These are phyloP conservation scores for Andinoacara biseriatus DNA, from an alignment of 2,113 vertebrate species.

Conservation along the genomic window DNA sequence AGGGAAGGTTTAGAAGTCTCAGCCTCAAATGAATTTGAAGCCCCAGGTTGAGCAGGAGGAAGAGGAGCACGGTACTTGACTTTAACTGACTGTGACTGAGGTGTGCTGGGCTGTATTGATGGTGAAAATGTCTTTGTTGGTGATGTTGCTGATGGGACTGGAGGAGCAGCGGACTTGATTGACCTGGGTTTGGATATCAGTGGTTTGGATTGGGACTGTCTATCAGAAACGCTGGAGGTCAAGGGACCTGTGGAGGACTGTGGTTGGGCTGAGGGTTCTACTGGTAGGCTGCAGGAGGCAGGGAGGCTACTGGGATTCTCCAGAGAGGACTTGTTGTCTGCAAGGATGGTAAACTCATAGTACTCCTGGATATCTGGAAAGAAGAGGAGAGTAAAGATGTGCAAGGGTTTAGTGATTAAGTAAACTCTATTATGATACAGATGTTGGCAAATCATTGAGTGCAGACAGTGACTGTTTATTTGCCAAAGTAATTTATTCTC, in stretches of 20 bases:
- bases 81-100: conserved; percentile 31
- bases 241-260: conserved; percentile 2
- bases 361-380: conserved; percentile 76
- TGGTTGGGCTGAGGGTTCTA: conserved; percentile 1
- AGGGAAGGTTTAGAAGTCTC: conserved; percentile 12
- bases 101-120: neutral
- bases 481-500: neutral
- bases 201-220: conserved; percentile 8
- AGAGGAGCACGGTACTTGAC: conserved; percentile 67
- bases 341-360: conserved; percentile 69
- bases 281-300: neutral
- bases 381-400: neutral
- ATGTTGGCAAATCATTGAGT: neutral
- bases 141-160: conserved; percentile 36
- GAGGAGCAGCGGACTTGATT: conserved; percentile 60
- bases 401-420: neutral
- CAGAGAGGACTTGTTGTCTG: conserved; percentile 36
- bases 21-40: neutral
- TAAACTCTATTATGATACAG: neutral
- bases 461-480: neutral
- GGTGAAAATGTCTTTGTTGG: neutral
- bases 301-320: neutral
- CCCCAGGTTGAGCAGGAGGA: conserved; percentile 48
- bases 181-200: conserved; percentile 48
- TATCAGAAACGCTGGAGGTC: conserved; percentile 2